Conservation (phyloP, 2,888 invertebrate species). For the Eupithecia subumbrata region DNA sequence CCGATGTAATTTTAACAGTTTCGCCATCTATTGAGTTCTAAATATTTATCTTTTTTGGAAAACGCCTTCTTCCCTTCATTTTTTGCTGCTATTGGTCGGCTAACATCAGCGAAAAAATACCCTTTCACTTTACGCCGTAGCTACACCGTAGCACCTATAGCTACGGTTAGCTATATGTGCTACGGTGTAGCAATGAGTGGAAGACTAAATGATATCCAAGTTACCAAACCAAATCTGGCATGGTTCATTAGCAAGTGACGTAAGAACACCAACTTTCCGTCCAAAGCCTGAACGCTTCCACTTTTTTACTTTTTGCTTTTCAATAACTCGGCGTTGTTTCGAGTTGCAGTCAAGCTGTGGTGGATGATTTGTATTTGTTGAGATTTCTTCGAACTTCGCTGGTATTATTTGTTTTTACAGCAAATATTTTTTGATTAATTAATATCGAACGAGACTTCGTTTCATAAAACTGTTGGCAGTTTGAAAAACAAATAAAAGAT, state of each 20-base stretch:
- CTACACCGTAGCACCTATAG: background rate
- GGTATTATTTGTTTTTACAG: constrained; percentile 14
- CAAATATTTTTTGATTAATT: constrained; percentile 11
- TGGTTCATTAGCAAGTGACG: constrained; percentile 23
- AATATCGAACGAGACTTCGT: background rate
- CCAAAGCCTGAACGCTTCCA: background rate
- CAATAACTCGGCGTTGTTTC: constrained; percentile 37
- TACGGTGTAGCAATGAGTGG: background rate
- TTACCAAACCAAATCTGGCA: constrained; percentile 10
- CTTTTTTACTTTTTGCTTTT: constrained; percentile 38
- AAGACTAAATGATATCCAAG: background rate
- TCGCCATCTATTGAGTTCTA: background rate
- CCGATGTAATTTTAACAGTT: background rate
- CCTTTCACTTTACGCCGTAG: background rate
- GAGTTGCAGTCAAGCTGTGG: constrained; percentile 28
- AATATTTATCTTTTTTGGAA: background rate
- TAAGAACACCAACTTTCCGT: constrained; percentile 9
- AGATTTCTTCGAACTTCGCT: constrained; percentile 21
- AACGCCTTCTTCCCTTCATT: background rate
- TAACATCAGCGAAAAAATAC: background rate
- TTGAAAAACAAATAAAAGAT: background rate
- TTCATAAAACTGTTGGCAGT: background rate
- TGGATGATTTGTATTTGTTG: constrained; percentile 37
- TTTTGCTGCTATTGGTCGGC: background rate
- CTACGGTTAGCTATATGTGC: background rate